Conservation (phyloP, 1,140 invertebrate species). For the Papilio helenus region DNA sequence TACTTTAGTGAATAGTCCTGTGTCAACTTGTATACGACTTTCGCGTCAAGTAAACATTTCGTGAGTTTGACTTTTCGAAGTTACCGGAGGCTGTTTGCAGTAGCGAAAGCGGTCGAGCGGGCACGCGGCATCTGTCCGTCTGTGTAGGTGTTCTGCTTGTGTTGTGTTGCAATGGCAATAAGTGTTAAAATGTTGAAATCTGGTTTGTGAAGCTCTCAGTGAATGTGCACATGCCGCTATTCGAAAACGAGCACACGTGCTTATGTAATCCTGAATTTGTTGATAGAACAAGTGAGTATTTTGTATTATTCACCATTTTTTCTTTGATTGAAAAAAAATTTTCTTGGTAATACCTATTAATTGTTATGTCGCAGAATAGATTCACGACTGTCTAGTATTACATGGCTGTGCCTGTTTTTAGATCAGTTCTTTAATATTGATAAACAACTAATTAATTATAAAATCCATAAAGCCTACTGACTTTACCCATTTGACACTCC, state of each 20-base stretch:
- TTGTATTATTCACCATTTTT: slow-evolving; percentile 19
- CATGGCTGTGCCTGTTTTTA: not conserved
- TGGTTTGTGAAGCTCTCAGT: slow-evolving; percentile 68
- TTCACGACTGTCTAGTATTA: too few species aligned
- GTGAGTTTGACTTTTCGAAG: slow-evolving; percentile 24
- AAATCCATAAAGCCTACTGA: too few species aligned
- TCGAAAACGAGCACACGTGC: slow-evolving; percentile 66
- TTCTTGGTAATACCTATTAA: too few species aligned
- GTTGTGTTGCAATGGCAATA: slow-evolving; percentile 75
- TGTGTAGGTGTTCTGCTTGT: slow-evolving; percentile 67
- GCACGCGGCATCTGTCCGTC: slow-evolving; percentile 60
- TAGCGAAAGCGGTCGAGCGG: slow-evolving; percentile 74
- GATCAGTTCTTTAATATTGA: too few species aligned
- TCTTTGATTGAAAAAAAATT: not conserved
- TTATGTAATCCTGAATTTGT: slow-evolving; percentile 74
- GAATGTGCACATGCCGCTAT: slow-evolving; percentile 64
- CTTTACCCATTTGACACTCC: too few species aligned
- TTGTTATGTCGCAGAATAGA: too few species aligned
- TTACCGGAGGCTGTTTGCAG: slow-evolving; percentile 59
- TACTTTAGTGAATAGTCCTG: not conserved
- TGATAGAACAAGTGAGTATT: slow-evolving; percentile 66
- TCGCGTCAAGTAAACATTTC: slow-evolving; percentile 13
- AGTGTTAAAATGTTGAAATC: slow-evolving; percentile 77
- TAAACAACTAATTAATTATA: too few species aligned
- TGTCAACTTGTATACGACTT: slow-evolving; percentile 19